phyloP scores from a whole-genome alignment of 2,888 invertebrate genomes.

The Nymphalis polychloros region DNA sequence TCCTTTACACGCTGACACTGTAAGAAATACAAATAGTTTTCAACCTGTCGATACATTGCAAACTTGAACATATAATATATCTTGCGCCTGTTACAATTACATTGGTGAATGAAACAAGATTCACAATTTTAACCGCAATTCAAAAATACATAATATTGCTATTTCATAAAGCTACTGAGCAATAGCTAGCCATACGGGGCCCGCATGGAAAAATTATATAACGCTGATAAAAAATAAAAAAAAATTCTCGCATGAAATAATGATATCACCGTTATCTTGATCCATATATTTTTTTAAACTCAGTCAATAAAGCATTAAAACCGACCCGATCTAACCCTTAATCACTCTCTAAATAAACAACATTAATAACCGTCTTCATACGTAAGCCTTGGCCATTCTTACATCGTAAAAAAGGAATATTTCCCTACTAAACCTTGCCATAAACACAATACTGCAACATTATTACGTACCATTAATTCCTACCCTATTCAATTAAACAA shows the following conservation, averaged over 20 bases:
- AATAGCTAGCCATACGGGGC: no score
- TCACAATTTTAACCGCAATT: no score
- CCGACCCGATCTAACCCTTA: constrained; percentile 23
- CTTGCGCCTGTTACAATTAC: no score
- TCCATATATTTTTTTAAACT: background rate
- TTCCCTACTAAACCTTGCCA: constrained; percentile 72
- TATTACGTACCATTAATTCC: constrained; percentile 35
- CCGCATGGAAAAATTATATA: no score
- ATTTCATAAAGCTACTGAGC: no score
- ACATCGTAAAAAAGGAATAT: constrained; percentile 78
- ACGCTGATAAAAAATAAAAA: no score
- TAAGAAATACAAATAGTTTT: no score
- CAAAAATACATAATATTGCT: no score
- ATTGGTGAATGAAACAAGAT: no score
- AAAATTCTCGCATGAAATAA: background rate
- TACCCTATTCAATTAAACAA: constrained; percentile 33
- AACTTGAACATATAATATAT: no score
- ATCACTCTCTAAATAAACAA: constrained; percentile 59
- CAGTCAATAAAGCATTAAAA: constrained; percentile 26
- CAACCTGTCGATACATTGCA: no score
- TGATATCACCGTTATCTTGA: background rate
- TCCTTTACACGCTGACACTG: no score
- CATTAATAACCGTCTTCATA: constrained; percentile 68
- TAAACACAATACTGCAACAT: constrained; percentile 63
- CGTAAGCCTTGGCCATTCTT: constrained; percentile 72